phyloP scores from a whole-genome alignment of 2,888 invertebrate species.

The Drosophila rellima region DNA sequence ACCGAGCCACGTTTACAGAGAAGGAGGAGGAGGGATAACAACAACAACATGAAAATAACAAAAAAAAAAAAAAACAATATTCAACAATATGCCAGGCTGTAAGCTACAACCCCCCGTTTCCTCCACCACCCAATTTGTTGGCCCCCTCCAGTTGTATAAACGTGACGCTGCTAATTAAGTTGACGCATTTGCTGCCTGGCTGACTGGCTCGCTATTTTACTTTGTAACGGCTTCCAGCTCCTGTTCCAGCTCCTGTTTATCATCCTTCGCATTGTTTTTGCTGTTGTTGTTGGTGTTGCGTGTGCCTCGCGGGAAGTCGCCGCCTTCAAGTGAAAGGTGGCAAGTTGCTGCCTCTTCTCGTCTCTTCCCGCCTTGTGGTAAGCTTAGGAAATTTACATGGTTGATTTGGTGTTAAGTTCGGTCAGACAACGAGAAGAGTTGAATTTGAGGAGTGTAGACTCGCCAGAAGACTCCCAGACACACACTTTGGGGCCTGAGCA shows the following conservation, averaged over 20 bases:
- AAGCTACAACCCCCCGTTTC: not conserved
- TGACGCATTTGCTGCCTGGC: slow-evolving; percentile 74
- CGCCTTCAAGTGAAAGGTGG: slow-evolving; percentile 9
- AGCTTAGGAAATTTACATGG: slow-evolving; percentile 77
- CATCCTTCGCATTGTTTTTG: slow-evolving; percentile 3
- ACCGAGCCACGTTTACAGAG: slow-evolving; percentile 39
- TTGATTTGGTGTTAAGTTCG: slow-evolving; percentile 67
- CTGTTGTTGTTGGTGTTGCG: slow-evolving; percentile 10
- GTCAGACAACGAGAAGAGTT: not conserved
- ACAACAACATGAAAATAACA: slow-evolving; percentile 26
- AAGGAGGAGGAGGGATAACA: slow-evolving; percentile 10
- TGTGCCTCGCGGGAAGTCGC: slow-evolving; percentile 49
- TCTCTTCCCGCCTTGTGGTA: slow-evolving; percentile 47
- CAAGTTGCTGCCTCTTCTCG: slow-evolving; percentile 11
- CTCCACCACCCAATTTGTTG: not conserved
- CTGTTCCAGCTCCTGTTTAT: slow-evolving; percentile 27
- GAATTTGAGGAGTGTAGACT: not conserved
- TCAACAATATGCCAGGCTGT: slow-evolving; percentile 70
- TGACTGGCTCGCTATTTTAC: slow-evolving; percentile 45
- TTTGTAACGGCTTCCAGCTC: slow-evolving; percentile 27
- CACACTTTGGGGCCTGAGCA: not conserved
- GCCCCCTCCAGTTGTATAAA: slow-evolving; percentile 39
- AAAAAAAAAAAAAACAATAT: slow-evolving; percentile 66
- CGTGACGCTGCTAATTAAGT: slow-evolving; percentile 82
- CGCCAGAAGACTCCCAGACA: not conserved